Evolutionary conservation across 2,888 invertebrate species (phyloP), one percentile per base, ranked within the genome.

Genomic region (Heterodera filipjevi): DNA sequence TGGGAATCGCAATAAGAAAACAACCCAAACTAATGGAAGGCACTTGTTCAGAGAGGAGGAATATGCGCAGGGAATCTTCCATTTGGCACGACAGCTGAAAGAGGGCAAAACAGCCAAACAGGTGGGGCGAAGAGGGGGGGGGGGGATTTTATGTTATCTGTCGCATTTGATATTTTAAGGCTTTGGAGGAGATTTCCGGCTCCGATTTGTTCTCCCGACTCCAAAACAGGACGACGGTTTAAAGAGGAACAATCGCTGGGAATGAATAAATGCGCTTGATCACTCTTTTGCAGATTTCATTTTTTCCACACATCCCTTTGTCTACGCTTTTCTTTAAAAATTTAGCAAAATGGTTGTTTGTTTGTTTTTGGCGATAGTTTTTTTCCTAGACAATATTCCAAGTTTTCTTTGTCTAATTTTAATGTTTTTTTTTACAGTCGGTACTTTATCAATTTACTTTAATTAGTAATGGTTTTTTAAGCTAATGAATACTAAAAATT

Each of bases 1-100:
- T n/a, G n/a, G 22, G 33, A 33, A 12, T 12, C 53, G 3, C 8
- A 19, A 49, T 14, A 10, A 27, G 59, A 10, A 27, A 27, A 59
- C n/a, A 39, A n/a, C n/a, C n/a, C n/a, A n/a, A n/a, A 66, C 16
- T 22, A 8, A 53, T 72, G 30, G 33, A n/a, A 3, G 53, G 12
- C n/a, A 44, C 35, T 49, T 32, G 66, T 68, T 73, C 27, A 81
- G 79, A n/a, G 84, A 84, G 53, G 76, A 83, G 72, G 84, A 82
- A 44, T 83, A 84, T 64, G 83, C 77, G 27, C 73, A 72, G 64
- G 71, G 72, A 59, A 72, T 83, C 53, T 83, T 83, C 77, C 84
- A 83, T 66, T 78, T 68, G 75, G 53, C 44, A 46, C 75, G 59
- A 19, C 68, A 44, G 59, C 75, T 75, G 35, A 75, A 75, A n/a